Conservation (phyloP, 92 coral and sea anemone genomes). For the Porites lobata region DNA sequence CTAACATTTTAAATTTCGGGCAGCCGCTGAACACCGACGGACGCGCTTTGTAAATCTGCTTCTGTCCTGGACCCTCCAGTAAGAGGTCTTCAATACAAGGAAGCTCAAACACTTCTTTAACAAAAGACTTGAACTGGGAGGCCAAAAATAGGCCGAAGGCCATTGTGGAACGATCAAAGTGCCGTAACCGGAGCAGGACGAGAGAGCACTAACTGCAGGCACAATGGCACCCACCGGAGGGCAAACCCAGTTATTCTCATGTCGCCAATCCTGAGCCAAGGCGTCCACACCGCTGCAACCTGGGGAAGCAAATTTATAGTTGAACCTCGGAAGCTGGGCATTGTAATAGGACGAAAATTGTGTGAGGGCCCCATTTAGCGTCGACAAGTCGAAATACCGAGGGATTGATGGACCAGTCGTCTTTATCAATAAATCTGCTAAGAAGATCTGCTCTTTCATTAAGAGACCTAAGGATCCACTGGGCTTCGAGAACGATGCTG, state of each 20-base stretch:
- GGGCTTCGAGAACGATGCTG: too few relatives aligned
- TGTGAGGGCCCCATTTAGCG: slow-evolving; percentile 13
- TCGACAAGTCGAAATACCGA: not conserved
- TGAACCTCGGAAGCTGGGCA: not conserved
- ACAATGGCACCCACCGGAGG: not conserved
- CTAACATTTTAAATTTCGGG: too few relatives aligned
- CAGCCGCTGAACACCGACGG: too few relatives aligned
- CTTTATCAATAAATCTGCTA: not conserved
- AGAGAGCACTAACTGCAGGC: too few relatives aligned
- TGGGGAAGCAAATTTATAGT: not conserved
- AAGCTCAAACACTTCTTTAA: too few relatives aligned
- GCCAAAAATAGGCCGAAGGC: too few relatives aligned
- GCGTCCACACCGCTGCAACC: slow-evolving; percentile 2
- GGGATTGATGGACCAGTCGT: not conserved
- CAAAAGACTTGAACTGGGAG: too few relatives aligned
- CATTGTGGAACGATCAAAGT: not conserved
- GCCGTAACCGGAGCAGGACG: not conserved
- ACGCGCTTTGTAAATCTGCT: too few relatives aligned
- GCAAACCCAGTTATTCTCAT: too few relatives aligned
- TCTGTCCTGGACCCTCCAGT: too few relatives aligned
- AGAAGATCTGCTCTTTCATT: not conserved
- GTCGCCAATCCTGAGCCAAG: not conserved
- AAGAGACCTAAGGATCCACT: too few relatives aligned
- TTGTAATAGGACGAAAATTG: slow-evolving; percentile 15
- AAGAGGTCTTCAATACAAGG: too few relatives aligned